Evolutionary conservation across 1,140 invertebrate species (phyloP).

Genomic region (Tetramorium alpestre): DNA sequence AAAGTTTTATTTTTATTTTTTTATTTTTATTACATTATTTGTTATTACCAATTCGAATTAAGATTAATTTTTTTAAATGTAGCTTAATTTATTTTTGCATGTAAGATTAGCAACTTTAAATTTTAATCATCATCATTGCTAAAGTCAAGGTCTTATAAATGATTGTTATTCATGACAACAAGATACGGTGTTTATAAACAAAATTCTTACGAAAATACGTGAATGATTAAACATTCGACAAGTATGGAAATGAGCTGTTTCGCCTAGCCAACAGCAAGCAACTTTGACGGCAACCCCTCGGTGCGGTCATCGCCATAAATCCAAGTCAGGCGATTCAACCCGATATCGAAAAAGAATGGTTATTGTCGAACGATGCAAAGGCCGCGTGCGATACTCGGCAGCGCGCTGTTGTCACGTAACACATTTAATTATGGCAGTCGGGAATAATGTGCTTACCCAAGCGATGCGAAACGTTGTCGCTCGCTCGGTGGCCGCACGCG

Average conservation of each 20-base stretch:
- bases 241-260: conserved; percentile 11
- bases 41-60: background rate
- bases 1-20: background rate
- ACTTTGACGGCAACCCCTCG: background rate
- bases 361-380: conserved; percentile 53
- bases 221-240: background rate
- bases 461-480: conserved; percentile 70
- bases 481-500: conserved; percentile 65
- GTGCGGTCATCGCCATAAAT: conserved; percentile 29
- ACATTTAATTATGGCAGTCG: conserved; percentile 73
- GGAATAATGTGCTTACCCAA: conserved; percentile 73
- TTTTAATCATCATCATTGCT: background rate
- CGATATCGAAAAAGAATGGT: conserved; percentile 54
- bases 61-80: background rate
- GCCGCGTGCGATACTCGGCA: conserved; percentile 33
- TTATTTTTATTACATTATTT: too few relatives aligned
- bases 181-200: background rate
- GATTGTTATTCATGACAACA: background rate
- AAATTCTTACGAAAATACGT: background rate
- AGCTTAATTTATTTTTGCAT: background rate
- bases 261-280: background rate
- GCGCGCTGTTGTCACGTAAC: conserved; percentile 69
- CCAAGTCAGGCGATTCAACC: conserved; percentile 14
- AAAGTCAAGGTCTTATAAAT: background rate
- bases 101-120: background rate